Evolutionary conservation across 1,140 invertebrate genomes (phyloP).

Genomic region (Acromyrmex charruanus): DNA sequence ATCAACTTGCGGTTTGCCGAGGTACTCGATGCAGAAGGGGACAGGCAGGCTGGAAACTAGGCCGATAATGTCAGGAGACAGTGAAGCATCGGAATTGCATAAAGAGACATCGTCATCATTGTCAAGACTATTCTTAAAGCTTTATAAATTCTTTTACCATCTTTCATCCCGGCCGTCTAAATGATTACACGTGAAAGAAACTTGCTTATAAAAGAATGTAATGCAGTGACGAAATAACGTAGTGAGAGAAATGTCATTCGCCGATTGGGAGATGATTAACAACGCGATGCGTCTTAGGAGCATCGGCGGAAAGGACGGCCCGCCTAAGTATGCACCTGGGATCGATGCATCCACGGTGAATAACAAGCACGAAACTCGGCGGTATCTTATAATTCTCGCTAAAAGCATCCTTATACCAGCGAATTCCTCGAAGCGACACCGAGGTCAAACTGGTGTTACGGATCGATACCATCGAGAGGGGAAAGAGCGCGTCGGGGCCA

Average conservation of each 20-base stretch:
- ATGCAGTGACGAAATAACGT: neutral
- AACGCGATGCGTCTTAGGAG: neutral
- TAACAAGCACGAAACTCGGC: conserved; percentile 32
- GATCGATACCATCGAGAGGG: conserved; percentile 40
- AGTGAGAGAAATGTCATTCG: conserved; percentile 9
- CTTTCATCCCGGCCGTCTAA: neutral
- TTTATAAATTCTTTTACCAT: neutral
- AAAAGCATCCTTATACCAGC: conserved; percentile 35
- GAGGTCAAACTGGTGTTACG: conserved; percentile 57
- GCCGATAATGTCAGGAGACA: conserved; percentile 55
- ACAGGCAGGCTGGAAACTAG: conserved; percentile 50
- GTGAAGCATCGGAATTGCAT: conserved; percentile 14
- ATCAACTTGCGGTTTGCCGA: conserved; percentile 48
- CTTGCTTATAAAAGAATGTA: neutral
- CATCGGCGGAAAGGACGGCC: neutral
- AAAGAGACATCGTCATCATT: conserved; percentile 41
- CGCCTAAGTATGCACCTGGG: conserved; percentile 39
- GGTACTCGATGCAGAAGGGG: conserved; percentile 41
- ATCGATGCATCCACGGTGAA: conserved; percentile 17
- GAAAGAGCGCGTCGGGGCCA: conserved; percentile 1
- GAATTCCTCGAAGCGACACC: conserved; percentile 49
- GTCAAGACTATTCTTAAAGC: conserved; percentile 15
- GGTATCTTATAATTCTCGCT: conserved; percentile 31
- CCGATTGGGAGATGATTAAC: neutral
- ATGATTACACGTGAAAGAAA: neutral